Base-by-base conservation (phyloP, 2,113 vertebrate genomes). In the Siniperca chuatsi region DNA sequence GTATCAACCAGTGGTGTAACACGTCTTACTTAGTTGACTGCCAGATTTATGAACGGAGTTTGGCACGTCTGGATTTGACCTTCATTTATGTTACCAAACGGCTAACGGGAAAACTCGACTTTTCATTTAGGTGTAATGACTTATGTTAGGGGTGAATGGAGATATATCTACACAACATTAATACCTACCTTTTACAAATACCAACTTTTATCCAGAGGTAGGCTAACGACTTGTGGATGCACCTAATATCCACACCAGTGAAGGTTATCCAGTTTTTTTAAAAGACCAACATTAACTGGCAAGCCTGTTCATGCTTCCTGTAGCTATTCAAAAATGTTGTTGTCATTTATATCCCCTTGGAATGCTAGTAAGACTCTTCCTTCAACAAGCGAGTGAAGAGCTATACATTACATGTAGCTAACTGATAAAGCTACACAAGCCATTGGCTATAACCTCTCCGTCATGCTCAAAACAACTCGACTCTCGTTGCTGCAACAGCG, bases 401-500 rank as follows among this genome's bases (percentile, higher is more conserved):
- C 79, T 52, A 8, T 3, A 64, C 8, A 1, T 29, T 58, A 54
- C 72, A 68, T 79, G 71, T 16, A 13, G 75, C 87, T 79, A 75
- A 8, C 73, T 11, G 6, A 25, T 6, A 4, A 15, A 1, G 75
- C 72, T 62, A 67, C 20, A 57, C 54, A 21, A 71, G 57, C 68
- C n/a, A 50, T 10, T 9, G 11, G 16, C 16, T 54, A 11, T 20
- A 75, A 42, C 69, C 62, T 78, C n/a, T 29, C 65, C 29, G 58
- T 69, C 76, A 37, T 52, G 71, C 80, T 57, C 54, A 13, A 40
- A 10, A 37, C 57, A 10, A 48, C 37, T n/a, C 48, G 15, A 13
- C 52, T 25, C 10, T 46, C 3, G 12, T 16, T 60, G 37, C 44
- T 50, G 29, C 83, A 91, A 87, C 85, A 84, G 90, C 90, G 89